phyloP scores from a whole-genome alignment of 2,888 invertebrate species.

The Schizotus pectinicornis region DNA sequence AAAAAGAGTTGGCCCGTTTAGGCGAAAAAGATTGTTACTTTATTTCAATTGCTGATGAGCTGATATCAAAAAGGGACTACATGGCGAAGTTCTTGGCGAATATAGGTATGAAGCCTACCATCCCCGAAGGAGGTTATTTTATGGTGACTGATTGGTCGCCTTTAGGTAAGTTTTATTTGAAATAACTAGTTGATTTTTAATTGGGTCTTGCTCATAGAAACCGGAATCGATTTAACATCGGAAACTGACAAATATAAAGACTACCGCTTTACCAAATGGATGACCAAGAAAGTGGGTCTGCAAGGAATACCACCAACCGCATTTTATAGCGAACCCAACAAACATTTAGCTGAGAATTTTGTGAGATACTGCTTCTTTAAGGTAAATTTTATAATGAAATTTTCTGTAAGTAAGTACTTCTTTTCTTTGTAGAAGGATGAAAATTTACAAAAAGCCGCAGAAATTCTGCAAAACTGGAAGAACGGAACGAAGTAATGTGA shows the following conservation, averaged over 20 bases:
- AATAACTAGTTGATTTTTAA: slow-evolving; percentile 8
- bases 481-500: slow-evolving; percentile 12
- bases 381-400: slow-evolving; percentile 58
- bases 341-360: slow-evolving; percentile 80
- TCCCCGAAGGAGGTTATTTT: slow-evolving; percentile 98
- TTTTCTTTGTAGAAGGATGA: slow-evolving; percentile 72
- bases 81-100: slow-evolving; percentile 76
- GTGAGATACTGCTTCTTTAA: slow-evolving; percentile 96
- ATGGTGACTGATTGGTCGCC: slow-evolving; percentile 92
- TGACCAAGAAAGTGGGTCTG: slow-evolving; percentile 90
- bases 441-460: slow-evolving; percentile 70
- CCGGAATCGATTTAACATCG: slow-evolving; percentile 70
- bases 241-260: slow-evolving; percentile 81
- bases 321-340: slow-evolving; percentile 85
- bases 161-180: slow-evolving; percentile 62
- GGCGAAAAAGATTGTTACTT: slow-evolving; percentile 85
- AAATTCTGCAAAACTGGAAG: slow-evolving; percentile 69
- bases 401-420: not conserved
- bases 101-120: slow-evolving; percentile 86
- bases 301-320: slow-evolving; percentile 94
- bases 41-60: slow-evolving; percentile 72
- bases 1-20: slow-evolving; percentile 76
- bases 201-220: slow-evolving; percentile 57
- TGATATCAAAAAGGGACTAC: slow-evolving; percentile 79
- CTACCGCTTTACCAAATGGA: slow-evolving; percentile 94